Conservation (phyloP, 35 echinoderm and acorn worm species). For the Antedon bifida region DNA sequence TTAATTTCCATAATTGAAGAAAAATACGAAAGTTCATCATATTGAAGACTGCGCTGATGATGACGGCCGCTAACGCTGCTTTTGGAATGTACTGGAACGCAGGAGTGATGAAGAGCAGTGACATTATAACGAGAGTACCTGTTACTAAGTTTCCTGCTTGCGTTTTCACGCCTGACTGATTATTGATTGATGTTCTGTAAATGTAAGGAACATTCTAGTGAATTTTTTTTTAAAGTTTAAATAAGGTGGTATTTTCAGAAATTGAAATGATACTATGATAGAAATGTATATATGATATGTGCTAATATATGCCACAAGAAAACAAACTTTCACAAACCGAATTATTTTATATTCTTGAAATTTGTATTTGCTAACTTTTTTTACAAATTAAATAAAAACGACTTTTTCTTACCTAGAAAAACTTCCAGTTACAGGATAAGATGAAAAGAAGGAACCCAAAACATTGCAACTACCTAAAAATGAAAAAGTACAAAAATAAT, state of each 20-base stretch:
- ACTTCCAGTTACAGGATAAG: conserved; percentile 86
- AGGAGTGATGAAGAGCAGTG: conserved; percentile 49
- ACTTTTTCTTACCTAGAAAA: conserved; percentile 60
- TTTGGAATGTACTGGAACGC: conserved; percentile 74
- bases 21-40: conserved; percentile 73
- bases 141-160: conserved; percentile 58
- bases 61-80: conserved; percentile 62
- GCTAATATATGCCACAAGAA: too few relatives aligned
- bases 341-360: too few relatives aligned
- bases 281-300: too few relatives aligned
- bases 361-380: too few relatives aligned
- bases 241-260: too few relatives aligned
- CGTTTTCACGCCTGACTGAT: conserved; percentile 77
- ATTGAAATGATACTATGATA: too few relatives aligned
- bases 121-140: conserved; percentile 43
- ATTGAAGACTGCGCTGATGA: conserved; percentile 73
- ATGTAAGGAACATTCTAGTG: neutral
- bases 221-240: neutral
- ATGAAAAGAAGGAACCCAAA: conserved; percentile 66
- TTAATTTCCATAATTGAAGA: conserved; percentile 53
- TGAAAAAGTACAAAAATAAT: neutral
- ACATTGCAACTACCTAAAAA: conserved; percentile 61
- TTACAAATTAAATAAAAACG: too few relatives aligned
- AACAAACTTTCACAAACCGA: too few relatives aligned
- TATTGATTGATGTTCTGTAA: conserved; percentile 86